Evolutionary conservation across 2,888 invertebrate genomes (phyloP), one percentile per base, ranked within the genome.

Genomic region (Drosophila mimetica): DNA sequence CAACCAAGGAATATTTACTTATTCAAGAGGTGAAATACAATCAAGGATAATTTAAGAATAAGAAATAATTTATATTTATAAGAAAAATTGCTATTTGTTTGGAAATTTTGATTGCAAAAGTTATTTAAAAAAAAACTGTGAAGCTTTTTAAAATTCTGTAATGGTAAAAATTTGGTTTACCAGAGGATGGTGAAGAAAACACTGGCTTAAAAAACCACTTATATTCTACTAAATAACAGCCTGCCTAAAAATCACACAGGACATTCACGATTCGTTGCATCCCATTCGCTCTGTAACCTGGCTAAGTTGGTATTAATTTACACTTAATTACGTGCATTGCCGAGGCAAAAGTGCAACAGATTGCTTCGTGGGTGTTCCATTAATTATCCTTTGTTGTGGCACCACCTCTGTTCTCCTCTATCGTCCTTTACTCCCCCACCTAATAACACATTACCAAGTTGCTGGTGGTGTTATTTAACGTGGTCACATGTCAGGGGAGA

Each of bases 241-340:
- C 7, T 32, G n/a, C 13, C 1, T 1, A 3, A 5, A 8, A 20
- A 11, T n/a, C 14, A 20, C 16, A 9, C 14, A 54, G 60, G 9
- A 44, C 14, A 61, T 61, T 18, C 16, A 39, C 2, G 9, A 14
- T 32, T 61, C 57, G 63, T 46, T 30, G 37, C 9, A 2, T 22
- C 2, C 30, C 22, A 4, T 22, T 8, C n/a, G 16, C 9, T 9
- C 8, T 16, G 9, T 16, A 9, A 64, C 25, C 57, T 36, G 47
- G 47, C 22, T 25, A 69, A 79, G 48, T 74, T 83, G 77, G 20
- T 34, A 74, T 66, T 74, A 74, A 86, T 86, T 81, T 79, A 65
- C 70, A 79, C 70, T 82, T 82, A 82, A 82, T 85, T 79, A 71
- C 53, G 74, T 67, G 73, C 65, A 60, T 46, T 59, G 55, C 54